phyloP scores from a whole-genome alignment of 1,140 invertebrate species.

The Drosophila carrolli region DNA sequence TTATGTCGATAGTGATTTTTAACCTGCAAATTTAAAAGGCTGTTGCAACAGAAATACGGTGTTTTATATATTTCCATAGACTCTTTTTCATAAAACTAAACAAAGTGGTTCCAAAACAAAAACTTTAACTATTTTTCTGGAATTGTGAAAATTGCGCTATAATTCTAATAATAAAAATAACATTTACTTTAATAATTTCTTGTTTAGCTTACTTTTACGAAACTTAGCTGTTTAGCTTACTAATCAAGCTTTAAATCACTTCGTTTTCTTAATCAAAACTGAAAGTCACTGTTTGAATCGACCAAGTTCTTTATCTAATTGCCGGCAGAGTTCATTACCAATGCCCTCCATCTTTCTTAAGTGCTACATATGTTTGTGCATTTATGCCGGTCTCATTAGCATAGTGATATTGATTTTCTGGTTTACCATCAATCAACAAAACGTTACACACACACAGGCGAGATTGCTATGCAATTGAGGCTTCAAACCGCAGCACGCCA shows the following conservation, averaged over 20 bases:
- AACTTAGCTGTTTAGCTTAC: too few species aligned
- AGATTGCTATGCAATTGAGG: constrained; percentile 79
- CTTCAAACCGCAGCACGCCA: constrained; percentile 78
- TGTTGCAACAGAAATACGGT: too few species aligned
- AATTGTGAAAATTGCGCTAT: too few species aligned
- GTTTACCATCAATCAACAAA: constrained; percentile 83
- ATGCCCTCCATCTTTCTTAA: constrained; percentile 37
- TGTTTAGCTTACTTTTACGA: too few species aligned
- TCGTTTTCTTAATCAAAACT: neutral
- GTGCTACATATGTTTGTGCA: constrained; percentile 22
- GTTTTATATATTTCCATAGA: too few species aligned
- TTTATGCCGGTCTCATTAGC: constrained; percentile 73
- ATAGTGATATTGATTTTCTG: constrained; percentile 82
- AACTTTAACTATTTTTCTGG: too few species aligned
- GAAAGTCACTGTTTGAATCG: neutral
- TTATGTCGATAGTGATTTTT: too few species aligned
- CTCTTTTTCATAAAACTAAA: too few species aligned
- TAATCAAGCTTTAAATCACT: neutral
- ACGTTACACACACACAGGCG: constrained; percentile 54
- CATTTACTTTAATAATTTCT: too few species aligned
- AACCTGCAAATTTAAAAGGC: too few species aligned
- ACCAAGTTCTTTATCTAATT: constrained; percentile 39
- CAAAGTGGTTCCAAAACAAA: too few species aligned
- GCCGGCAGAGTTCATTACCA: constrained; percentile 60
- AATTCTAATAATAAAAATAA: too few species aligned